Percentiles rank a stretch among this genome's conserved stretches.
Evolutionary conservation across 2,797 vertebrate genomes (phyloP).

Genomic region (Epinephelus malabaricus): DNA sequence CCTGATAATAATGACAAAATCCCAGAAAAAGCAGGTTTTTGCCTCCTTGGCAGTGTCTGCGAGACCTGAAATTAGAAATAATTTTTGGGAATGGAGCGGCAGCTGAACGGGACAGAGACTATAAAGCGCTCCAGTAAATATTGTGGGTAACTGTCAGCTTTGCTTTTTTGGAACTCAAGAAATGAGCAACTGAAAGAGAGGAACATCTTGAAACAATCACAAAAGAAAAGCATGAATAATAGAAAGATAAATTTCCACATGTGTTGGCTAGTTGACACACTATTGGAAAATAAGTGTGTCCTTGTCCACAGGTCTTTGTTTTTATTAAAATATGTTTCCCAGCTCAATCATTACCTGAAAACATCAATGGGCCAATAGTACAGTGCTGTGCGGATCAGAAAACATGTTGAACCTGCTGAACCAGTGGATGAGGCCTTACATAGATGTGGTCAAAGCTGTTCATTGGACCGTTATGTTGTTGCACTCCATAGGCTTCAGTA

Average conservation of each 20-base stretch:
- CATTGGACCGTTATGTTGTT: conserved; percentile 59
- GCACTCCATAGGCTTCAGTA: conserved; percentile 53
- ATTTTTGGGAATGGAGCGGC: conserved; percentile 64
- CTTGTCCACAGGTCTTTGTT: conserved; percentile 62
- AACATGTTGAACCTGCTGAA: conserved; percentile 68
- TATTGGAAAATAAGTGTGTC: conserved; percentile 68
- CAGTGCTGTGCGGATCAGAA: conserved; percentile 25
- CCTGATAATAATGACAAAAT: conserved; percentile 75
- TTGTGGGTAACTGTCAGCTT: conserved; percentile 78
- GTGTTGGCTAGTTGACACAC: conserved; percentile 70
- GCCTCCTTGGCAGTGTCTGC: conserved; percentile 66
- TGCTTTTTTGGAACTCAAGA: conserved; percentile 70
- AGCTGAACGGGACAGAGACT: conserved; percentile 63
- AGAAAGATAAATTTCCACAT: conserved; percentile 74
- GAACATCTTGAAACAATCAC: conserved; percentile 86
- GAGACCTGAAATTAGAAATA: conserved; percentile 73
- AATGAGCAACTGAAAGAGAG: conserved; percentile 63
- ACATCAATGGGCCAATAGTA: conserved; percentile 37
- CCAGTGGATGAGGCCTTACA: conserved; percentile 49
- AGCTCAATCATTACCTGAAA: conserved; percentile 60
- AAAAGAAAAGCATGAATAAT: conserved; percentile 75
- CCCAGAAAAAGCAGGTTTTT: conserved; percentile 63
- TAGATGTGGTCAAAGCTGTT: conserved; percentile 52
- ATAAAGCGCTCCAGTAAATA: conserved; percentile 80
- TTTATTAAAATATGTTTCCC: conserved; percentile 54